Conservation (phyloP, 2,113 vertebrate genomes). For the Marmota flaviventris region DNA sequence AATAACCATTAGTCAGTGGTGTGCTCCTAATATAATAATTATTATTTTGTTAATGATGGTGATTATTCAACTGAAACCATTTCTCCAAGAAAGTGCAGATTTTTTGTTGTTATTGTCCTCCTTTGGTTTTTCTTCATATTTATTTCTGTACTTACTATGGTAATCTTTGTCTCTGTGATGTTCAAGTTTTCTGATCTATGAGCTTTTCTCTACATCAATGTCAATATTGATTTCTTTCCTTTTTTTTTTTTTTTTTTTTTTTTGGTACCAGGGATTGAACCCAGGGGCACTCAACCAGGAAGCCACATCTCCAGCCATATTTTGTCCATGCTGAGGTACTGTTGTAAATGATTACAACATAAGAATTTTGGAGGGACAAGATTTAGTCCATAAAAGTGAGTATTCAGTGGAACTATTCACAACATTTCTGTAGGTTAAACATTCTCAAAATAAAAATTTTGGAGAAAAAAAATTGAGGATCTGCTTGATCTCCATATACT, state of each 20-base stretch:
- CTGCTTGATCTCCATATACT: background rate
- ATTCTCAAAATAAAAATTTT: conserved; percentile 40
- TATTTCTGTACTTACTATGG: background rate
- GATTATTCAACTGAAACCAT: background rate
- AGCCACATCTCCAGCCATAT: no score
- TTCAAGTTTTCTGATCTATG: background rate
- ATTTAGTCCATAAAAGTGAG: background rate
- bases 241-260: no score
- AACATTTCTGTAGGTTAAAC: background rate
- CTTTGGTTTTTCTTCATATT: background rate
- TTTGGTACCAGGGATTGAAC: no score
- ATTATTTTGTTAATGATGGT: background rate
- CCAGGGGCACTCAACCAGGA: no score
- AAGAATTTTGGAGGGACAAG: background rate
- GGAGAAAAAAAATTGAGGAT: background rate
- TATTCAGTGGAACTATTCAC: background rate
- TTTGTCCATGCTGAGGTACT: background rate
- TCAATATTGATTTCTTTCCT: background rate
- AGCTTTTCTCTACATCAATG: background rate
- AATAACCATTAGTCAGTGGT: background rate
- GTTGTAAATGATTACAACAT: background rate
- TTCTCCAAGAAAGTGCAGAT: background rate
- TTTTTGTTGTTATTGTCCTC: background rate
- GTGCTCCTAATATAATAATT: background rate
- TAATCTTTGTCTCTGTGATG: background rate